Base-by-base conservation (phyloP, 2,888 invertebrate species). In the Mimumesa dahlbomi region DNA sequence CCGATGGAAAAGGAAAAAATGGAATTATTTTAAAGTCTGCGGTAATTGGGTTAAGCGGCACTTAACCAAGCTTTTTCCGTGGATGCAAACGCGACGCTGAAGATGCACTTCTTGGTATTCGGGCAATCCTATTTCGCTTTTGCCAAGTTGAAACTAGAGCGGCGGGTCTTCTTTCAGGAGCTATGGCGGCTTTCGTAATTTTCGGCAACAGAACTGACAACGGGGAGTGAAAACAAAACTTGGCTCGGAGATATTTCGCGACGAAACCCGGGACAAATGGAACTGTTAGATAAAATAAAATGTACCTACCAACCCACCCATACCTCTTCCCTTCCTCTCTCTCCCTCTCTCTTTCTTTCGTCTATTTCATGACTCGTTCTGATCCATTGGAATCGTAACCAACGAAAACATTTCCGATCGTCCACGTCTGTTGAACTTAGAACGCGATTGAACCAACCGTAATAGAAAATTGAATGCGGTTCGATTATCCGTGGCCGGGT, bases 1-100 rank as follows among this genome's bases (percentile, higher is more conserved):
- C 5, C 3, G 2, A 6, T 9, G 3, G 29, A 11, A 7, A n/a
- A 4, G 21, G 21, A 31, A 53, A 43, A 36, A 43, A 42, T 36
- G 16, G 9, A 46, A 56, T 52, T 56, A 50, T 42, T 42, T 25
- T 34, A 43, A 66, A 56, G 31, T 36, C 5, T 22, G 4, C 9
- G 6, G 42, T 62, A 57, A 67, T 65, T 66, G 38, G 52, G 70
- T 67, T 57, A 71, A 71, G 46, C 57, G 36, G 11, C 21, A 56
- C 56, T 71, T 57, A 62, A 31, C 14, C 52, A n/a, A n/a, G 36
- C 22, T 48, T 42, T 43, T 2, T 48, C 0, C n/a, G 21, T 21
- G 46, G 14, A 25, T 6, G 18, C 11, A 38, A 6, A 25, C 38
- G 34, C 36, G 42, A 36, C 25, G 48, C 25, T 40, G 48, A 61